Conservation (phyloP, 2,888 invertebrate species). For the Sceliomorpha sp. region DNA sequence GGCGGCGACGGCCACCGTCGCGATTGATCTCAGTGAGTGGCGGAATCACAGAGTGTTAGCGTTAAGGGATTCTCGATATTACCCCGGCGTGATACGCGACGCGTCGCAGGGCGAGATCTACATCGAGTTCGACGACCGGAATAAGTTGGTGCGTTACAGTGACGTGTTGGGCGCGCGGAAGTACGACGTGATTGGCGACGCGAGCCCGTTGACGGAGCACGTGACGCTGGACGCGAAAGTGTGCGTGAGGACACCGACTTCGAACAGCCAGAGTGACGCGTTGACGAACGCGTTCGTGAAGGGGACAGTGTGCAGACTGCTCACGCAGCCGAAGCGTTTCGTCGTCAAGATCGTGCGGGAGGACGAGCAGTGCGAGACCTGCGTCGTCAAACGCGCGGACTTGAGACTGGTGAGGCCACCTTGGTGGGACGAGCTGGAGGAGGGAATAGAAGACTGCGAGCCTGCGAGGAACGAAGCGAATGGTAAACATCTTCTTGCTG, state of each 20-base stretch:
- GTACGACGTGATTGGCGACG: constrained; percentile 95
- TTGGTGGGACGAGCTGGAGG: constrained; percentile 97
- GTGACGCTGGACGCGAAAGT: constrained; percentile 90
- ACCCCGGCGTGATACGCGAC: constrained; percentile 93
- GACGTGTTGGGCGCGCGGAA: constrained; percentile 90
- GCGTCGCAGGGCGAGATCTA: constrained; percentile 86
- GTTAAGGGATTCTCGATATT: constrained; percentile 88
- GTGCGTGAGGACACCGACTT: constrained; percentile 86
- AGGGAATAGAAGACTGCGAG: constrained; percentile 81
- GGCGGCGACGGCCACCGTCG: constrained; percentile 75
- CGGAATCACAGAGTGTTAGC: constrained; percentile 95
- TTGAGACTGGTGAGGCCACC: constrained; percentile 94
- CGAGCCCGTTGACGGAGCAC: constrained; percentile 92
- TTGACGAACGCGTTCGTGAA: constrained; percentile 89
- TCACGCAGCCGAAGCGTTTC: constrained; percentile 86
- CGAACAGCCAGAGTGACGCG: constrained; percentile 83
- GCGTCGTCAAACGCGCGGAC: constrained; percentile 93
- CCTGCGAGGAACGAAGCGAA: constrained; percentile 70
- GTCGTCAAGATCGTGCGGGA: constrained; percentile 84
- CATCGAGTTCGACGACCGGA: constrained; percentile 91
- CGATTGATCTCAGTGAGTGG: constrained; percentile 95
- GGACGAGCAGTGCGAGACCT: constrained; percentile 81
- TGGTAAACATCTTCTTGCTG: too few relatives aligned
- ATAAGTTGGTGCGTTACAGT: constrained; percentile 86
- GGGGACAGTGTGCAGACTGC: constrained; percentile 88